phyloP scores from a whole-genome alignment of 2,888 invertebrate genomes.

The Yponomeuta cagnagella region DNA sequence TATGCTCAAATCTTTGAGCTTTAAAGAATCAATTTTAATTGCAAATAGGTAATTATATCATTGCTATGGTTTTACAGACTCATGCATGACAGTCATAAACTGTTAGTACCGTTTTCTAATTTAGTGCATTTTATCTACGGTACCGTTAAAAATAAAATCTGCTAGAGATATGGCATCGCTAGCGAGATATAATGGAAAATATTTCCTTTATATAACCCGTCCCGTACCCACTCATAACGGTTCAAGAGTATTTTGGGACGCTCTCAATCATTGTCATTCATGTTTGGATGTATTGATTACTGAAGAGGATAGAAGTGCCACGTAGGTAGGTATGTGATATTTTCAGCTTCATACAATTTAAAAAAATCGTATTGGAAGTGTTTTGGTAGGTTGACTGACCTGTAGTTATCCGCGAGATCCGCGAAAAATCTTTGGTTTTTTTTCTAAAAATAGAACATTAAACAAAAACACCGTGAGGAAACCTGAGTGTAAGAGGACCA shows the following conservation, averaged over 20 bases:
- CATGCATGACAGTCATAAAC: no score
- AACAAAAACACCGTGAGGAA: no score
- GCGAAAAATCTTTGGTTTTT: no score
- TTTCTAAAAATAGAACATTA: no score
- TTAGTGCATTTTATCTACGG: neutral
- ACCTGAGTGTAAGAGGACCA: no score
- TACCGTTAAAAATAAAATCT: neutral
- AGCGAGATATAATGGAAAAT: constrained; percentile 34
- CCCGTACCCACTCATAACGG: constrained; percentile 4
- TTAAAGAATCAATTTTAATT: no score
- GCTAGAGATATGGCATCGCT: neutral
- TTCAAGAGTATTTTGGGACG: constrained; percentile 6
- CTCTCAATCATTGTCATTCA: constrained; percentile 42
- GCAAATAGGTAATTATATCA: no score
- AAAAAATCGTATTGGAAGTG: neutral
- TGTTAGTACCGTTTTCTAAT: neutral
- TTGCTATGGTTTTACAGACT: no score
- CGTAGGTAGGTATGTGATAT: neutral
- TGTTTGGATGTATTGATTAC: constrained; percentile 26
- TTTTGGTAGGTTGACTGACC: no score
- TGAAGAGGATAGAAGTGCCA: neutral
- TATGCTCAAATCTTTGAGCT: no score
- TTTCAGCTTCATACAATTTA: neutral
- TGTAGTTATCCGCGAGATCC: no score
- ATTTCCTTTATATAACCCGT: constrained; percentile 37